Conservation (phyloP, 2,888 invertebrate genomes). For the Leptopterna dolabrata region DNA sequence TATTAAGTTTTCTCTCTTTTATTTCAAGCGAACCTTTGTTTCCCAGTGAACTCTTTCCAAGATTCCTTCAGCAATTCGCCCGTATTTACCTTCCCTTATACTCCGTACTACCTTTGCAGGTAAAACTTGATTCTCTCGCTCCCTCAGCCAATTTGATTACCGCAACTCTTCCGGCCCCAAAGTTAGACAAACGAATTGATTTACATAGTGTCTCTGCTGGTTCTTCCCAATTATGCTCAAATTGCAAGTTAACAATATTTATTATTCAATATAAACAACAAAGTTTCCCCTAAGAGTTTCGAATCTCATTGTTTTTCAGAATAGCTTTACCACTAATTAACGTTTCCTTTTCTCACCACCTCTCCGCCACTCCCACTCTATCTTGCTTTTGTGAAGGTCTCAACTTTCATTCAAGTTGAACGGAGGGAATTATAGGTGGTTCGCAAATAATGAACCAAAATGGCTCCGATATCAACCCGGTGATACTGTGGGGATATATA, state of each 20-base stretch:
- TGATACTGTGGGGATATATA: not conserved
- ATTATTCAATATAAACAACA: slow-evolving; percentile 53
- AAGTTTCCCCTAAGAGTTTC: slow-evolving; percentile 17
- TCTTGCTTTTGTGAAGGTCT: not conserved
- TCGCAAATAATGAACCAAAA: slow-evolving; percentile 26
- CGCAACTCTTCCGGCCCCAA: slow-evolving; percentile 32
- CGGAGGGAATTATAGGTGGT: too few relatives aligned
- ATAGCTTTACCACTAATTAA: slow-evolving; percentile 53
- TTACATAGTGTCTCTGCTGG: slow-evolving; percentile 45
- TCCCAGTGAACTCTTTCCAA: slow-evolving; percentile 9
- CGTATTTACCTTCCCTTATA: slow-evolving; percentile 45
- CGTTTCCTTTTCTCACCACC: not conserved
- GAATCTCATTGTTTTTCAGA: slow-evolving; percentile 29
- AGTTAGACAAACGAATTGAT: slow-evolving; percentile 50
- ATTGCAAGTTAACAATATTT: slow-evolving; percentile 54
- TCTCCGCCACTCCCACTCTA: not conserved
- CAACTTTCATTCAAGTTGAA: slow-evolving; percentile 47
- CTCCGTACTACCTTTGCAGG: slow-evolving; percentile 21
- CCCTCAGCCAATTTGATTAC: slow-evolving; percentile 45
- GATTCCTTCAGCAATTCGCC: slow-evolving; percentile 41
- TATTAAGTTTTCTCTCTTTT: slow-evolving; percentile 21
- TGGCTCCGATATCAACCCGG: not conserved
- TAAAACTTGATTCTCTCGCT: slow-evolving; percentile 19
- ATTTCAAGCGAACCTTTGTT: slow-evolving; percentile 23
- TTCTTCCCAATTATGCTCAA: slow-evolving; percentile 50